Conservation (phyloP, 1,140 invertebrate genomes). For the Holcopasites calliopsidis region DNA sequence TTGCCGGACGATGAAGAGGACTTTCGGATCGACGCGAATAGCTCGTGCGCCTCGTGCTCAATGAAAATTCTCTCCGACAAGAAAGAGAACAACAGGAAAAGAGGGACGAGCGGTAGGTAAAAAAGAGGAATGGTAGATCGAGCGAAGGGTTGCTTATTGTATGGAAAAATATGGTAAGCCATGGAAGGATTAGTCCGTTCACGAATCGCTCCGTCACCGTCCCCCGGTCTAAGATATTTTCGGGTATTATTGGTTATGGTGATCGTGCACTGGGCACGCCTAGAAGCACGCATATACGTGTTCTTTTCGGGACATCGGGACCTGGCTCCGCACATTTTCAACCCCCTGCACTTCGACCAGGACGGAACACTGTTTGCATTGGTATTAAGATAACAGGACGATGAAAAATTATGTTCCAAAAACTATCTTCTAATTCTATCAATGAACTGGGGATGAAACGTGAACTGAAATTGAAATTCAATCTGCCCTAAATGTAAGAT, state of each 20-base stretch:
- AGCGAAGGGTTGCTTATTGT: conserved; percentile 57
- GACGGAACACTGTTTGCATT: too few species aligned
- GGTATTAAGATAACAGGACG: too few species aligned
- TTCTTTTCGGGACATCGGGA: conserved; percentile 3
- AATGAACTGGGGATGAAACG: too few species aligned
- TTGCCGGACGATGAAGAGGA: too few species aligned
- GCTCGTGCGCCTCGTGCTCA: too few species aligned
- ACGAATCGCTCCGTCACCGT: conserved; percentile 55
- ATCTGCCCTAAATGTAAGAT: too few species aligned
- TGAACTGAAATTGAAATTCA: too few species aligned
- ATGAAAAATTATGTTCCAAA: too few species aligned
- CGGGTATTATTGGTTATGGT: conserved; percentile 67
- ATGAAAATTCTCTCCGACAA: too few species aligned
- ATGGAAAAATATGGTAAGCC: conserved; percentile 70
- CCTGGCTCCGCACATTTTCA: neutral
- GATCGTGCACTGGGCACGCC: conserved; percentile 64
- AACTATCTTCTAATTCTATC: too few species aligned
- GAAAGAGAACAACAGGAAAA: neutral
- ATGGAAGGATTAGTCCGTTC: conserved; percentile 58
- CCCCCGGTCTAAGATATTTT: conserved; percentile 53
- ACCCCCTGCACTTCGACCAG: neutral
- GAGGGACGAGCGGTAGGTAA: neutral
- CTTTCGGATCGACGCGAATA: too few species aligned
- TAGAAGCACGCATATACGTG: conserved; percentile 58
- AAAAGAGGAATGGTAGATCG: conserved; percentile 26